A percentile compares a stretch with the other conserved stretches of the same genome.
Evolutionary conservation across 2,113 vertebrate genomes (phyloP).

Genomic region (Passer montanus): DNA sequence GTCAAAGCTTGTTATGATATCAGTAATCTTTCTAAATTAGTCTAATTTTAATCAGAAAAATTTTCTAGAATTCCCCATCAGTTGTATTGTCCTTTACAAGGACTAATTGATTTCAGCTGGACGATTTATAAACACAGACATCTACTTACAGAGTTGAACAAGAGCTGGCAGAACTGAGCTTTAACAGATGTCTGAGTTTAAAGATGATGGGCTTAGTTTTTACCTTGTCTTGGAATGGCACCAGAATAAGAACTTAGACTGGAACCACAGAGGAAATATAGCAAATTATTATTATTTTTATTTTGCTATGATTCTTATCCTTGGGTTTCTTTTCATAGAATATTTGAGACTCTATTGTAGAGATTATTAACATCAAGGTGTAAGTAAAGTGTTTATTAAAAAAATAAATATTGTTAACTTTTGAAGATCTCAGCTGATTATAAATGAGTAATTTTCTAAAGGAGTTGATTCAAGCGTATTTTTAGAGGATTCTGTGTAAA

Average conservation of each 20-base stretch:
- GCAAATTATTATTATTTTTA: background rate
- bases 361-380: background rate
- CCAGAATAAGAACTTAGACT: background rate
- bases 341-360: background rate
- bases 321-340: background rate
- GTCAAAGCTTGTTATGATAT: background rate
- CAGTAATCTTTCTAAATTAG: background rate
- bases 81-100: background rate
- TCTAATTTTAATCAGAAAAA: background rate
- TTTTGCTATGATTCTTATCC: background rate
- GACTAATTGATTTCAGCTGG: background rate
- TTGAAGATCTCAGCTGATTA: background rate
- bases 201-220: background rate
- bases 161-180: background rate
- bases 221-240: background rate
- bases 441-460: constrained; percentile 19
- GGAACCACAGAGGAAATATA: background rate
- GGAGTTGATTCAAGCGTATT: background rate
- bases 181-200: background rate
- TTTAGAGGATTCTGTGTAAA: background rate
- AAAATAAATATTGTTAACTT: background rate
- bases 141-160: background rate
- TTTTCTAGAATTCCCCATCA: background rate
- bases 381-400: background rate
- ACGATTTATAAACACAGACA: background rate